Evolutionary conservation across 2,888 invertebrate genomes (phyloP).

Genomic region (Caenorhabditis parvicauda): DNA sequence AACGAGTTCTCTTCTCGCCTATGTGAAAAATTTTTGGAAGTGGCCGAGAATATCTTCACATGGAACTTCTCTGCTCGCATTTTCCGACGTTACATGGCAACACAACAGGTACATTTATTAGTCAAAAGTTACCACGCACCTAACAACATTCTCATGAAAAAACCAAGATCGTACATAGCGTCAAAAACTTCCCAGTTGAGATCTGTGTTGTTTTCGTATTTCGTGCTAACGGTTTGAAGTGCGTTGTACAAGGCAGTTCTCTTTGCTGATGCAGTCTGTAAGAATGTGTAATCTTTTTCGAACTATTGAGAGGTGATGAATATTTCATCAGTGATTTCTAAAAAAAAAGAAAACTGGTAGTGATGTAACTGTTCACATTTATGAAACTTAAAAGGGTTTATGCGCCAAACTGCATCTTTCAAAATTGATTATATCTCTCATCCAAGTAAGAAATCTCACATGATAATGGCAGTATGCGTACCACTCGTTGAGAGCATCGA

Average conservation of each 20-base stretch:
- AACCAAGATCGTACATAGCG: constrained; percentile 3
- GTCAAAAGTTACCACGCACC: constrained; percentile 24
- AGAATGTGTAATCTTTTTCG: neutral
- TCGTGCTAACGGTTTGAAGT: constrained; percentile 17
- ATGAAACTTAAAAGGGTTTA: neutral
- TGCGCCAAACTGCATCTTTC: neutral
- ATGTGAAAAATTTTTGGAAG: constrained; percentile 42
- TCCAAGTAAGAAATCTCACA: constrained; percentile 9
- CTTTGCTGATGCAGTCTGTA: constrained; percentile 23
- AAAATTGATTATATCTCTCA: neutral
- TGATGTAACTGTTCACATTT: neutral
- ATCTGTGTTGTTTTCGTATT: constrained; percentile 16
- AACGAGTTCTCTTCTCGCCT: constrained; percentile 33
- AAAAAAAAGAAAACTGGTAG: neutral
- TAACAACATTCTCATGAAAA: constrained; percentile 10
- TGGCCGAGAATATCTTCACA: constrained; percentile 77
- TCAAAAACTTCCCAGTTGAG: constrained; percentile 12
- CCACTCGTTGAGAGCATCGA: constrained; percentile 28
- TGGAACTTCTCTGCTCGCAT: constrained; percentile 73
- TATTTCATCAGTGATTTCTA: neutral
- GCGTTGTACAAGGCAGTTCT: constrained; percentile 24
- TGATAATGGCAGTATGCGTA: constrained; percentile 27
- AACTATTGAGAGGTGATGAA: neutral
- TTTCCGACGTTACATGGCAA: constrained; percentile 46
- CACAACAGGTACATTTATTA: constrained; percentile 41